Evolutionary conservation across 2,888 invertebrate species (phyloP), one percentile per base, ranked within the genome.

Genomic region (Spicauda simplicius): DNA sequence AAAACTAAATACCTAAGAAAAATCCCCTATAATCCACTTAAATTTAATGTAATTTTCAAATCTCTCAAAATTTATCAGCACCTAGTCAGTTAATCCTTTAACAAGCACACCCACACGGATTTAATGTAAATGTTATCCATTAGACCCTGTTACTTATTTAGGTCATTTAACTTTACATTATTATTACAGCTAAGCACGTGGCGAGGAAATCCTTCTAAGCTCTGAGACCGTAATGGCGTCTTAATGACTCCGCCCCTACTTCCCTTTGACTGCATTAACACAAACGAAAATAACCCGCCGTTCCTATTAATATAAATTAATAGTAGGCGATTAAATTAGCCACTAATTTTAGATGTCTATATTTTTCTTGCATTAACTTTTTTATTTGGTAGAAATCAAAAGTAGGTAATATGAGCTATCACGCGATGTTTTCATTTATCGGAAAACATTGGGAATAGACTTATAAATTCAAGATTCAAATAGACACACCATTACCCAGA

Each of bases 141-240:
- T 45, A 45, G 45, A n/a, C 18, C 58, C 18, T 18, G 16, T 45
- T 45, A 16, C 41, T 62, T 73, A 65, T 60, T 69, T 73, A 61
- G 71, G 63, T 69, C 68, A 64, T 72, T 75, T 73, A 65, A 70
- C 69, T 72, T 70, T 67, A 72, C 69, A 72, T 72, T 71, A 73
- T 74, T 79, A 72, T 73, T 72, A 70, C 70, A 71, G 55, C 70
- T 70, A 54, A 66, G 72, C 72, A 74, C 70, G 63, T 64, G 69
- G 56, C 68, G 61, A 70, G 77, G 73, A 77, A 78, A 79, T 77
- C 76, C 78, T 81, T 80, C 70, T 70, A 70, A 77, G 82, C 81
- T 75, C 76, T 74, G 74, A 76, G 77, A 73, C 78, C 79, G 78
- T 82, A 84, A 84, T 83, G 80, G 81, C 76, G 73, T 76, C 76